Evolutionary conservation across 2,888 invertebrate genomes (phyloP).

Genomic region (Hipparchia semele): DNA sequence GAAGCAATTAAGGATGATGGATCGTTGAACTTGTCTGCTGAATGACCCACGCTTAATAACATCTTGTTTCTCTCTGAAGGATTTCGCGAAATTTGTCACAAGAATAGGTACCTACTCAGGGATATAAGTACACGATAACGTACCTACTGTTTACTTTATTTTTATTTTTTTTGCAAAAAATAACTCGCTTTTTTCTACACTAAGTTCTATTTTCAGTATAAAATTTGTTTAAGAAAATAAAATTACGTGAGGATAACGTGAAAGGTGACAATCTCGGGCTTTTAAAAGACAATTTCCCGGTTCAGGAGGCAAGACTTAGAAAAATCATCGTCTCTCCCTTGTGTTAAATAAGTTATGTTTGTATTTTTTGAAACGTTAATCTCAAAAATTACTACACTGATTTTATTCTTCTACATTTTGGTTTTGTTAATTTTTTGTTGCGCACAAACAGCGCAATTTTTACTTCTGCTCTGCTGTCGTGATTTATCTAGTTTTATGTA

Average conservation of each 20-base stretch:
- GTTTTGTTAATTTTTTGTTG: no score
- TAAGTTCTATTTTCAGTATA: neutral
- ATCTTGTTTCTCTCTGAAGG: conserved; percentile 63
- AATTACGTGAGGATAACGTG: conserved; percentile 8
- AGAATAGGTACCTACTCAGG: conserved; percentile 10
- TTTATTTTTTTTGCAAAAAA: conserved; percentile 6
- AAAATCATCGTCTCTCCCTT: neutral
- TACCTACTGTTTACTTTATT: conserved; percentile 8
- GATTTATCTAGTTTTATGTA: no score
- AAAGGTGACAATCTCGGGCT: conserved; percentile 1
- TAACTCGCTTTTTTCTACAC: neutral
- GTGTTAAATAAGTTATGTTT: neutral
- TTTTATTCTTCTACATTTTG: neutral
- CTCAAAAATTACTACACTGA: neutral
- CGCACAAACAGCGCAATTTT: no score
- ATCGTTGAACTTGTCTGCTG: conserved; percentile 35
- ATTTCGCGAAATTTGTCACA: conserved; percentile 64
- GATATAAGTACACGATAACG: conserved; percentile 12
- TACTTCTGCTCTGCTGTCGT: no score
- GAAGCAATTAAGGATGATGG: conserved; percentile 36
- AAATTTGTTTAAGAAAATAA: neutral
- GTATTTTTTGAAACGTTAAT: neutral
- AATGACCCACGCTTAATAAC: conserved; percentile 43
- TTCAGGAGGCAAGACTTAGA: conserved; percentile 24
- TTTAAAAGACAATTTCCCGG: conserved; percentile 5